phyloP scores from a whole-genome alignment of 2,113 vertebrate species.

The Turdus rufiventris region DNA sequence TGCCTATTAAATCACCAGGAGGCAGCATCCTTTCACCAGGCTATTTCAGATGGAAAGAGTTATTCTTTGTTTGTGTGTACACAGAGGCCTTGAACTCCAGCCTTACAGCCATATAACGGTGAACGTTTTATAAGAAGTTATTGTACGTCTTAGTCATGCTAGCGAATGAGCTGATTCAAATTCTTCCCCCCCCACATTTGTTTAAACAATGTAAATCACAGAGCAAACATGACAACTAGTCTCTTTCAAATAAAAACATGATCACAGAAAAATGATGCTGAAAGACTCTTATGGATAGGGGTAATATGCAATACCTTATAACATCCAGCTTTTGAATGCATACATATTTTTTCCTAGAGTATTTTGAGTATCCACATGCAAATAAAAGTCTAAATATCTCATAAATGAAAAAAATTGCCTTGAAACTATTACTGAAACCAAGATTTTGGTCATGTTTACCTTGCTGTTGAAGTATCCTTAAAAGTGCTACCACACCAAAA shows the following conservation, averaged over 20 bases:
- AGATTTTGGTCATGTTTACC: neutral
- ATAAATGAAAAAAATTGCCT: neutral
- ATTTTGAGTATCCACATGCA: neutral
- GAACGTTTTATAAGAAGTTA: neutral
- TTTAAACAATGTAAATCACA: constrained; percentile 54
- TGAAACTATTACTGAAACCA: neutral
- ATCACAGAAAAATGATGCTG: constrained; percentile 3
- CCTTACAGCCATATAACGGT: neutral
- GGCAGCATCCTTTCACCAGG: constrained; percentile 26
- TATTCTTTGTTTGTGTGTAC: neutral
- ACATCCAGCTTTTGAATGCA: neutral
- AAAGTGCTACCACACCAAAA: neutral
- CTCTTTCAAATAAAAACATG: constrained; percentile 39
- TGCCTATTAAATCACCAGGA: constrained; percentile 50
- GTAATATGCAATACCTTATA: neutral
- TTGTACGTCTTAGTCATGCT: constrained; percentile 29
- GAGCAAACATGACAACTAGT: constrained; percentile 26
- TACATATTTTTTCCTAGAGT: neutral
- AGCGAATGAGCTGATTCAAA: constrained; percentile 48
- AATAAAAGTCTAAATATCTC: neutral
- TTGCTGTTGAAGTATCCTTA: neutral
- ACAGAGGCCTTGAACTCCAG: neutral
- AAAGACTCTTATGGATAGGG: neutral
- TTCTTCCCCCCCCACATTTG: neutral
- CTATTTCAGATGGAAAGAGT: neutral